Percentiles rank a stretch among this genome's conserved stretches.
Evolutionary conservation across 2,888 invertebrate genomes (phyloP).

Genomic region (Meganola albula): DNA sequence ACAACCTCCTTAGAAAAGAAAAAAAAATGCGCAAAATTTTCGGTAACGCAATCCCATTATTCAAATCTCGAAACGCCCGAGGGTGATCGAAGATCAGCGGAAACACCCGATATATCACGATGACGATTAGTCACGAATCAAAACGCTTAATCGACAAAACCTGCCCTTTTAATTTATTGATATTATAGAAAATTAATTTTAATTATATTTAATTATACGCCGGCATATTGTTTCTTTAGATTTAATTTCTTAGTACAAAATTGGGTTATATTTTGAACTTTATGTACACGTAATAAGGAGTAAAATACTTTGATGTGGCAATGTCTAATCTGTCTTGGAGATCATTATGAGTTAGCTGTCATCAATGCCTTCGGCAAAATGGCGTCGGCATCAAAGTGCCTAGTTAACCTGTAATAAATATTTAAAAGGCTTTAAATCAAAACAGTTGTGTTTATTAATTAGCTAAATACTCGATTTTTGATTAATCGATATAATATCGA

Average conservation of each 20-base stretch:
- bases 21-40: conserved; percentile 38
- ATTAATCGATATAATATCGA: conserved; percentile 28
- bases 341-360: conserved; percentile 20
- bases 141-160: conserved; percentile 37
- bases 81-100: conserved; percentile 29
- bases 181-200: conserved; percentile 45
- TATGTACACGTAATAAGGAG: conserved; percentile 9
- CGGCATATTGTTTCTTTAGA: conserved; percentile 29
- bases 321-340: conserved; percentile 15
- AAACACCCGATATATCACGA: conserved; percentile 30
- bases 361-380: conserved; percentile 18
- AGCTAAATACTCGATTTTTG: conserved; percentile 21
- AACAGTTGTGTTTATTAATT: conserved; percentile 30
- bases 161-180: conserved; percentile 44
- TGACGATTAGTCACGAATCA: conserved; percentile 31
- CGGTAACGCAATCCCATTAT: conserved; percentile 54
- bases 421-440: conserved; percentile 25
- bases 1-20: conserved; percentile 43
- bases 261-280: conserved; percentile 10
- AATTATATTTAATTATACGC: conserved; percentile 43
- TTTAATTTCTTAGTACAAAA: too few species aligned
- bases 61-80: conserved; percentile 47
- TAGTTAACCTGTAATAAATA: conserved; percentile 25
- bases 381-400: conserved; percentile 16
- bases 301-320: conserved; percentile 8